Conservation (phyloP, 2,888 invertebrate genomes). For the Dryococelus australis region DNA sequence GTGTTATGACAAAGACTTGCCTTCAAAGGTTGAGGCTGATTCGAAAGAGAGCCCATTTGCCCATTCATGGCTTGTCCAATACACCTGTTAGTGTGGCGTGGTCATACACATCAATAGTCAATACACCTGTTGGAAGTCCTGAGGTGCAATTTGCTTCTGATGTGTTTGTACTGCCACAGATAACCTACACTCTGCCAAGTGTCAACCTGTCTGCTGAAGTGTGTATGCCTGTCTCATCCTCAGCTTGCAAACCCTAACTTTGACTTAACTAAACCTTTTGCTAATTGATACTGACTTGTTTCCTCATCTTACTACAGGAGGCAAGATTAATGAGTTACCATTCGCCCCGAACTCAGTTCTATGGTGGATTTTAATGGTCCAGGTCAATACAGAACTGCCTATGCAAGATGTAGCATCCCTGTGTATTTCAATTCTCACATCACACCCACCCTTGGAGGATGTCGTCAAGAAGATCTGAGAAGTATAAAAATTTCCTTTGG, state of each 20-base stretch:
- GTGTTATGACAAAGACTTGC: too few relatives aligned
- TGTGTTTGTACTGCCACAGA: background rate
- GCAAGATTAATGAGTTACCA: background rate
- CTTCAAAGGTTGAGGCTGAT: too few relatives aligned
- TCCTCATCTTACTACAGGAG: too few relatives aligned
- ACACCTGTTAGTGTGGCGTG: background rate
- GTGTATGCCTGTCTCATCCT: background rate
- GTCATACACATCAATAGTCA: background rate
- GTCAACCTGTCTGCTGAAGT: background rate
- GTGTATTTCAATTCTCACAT: too few relatives aligned
- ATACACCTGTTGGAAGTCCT: background rate
- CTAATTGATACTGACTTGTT: background rate
- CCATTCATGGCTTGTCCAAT: slow-evolving; percentile 3
- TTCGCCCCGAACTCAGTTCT: background rate
- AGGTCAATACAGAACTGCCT: too few relatives aligned
- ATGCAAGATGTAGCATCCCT: too few relatives aligned
- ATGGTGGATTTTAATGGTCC: too few relatives aligned
- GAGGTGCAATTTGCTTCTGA: background rate
- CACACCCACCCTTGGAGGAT: too few relatives aligned
- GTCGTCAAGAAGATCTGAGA: too few relatives aligned
- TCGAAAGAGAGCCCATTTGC: too few relatives aligned
- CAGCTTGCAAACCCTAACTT: too few relatives aligned
- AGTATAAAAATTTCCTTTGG: too few relatives aligned
- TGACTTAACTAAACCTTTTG: background rate
- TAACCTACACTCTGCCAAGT: background rate